Conservation (phyloP, 1,140 invertebrate species). For the Cepaea nemoralis region DNA sequence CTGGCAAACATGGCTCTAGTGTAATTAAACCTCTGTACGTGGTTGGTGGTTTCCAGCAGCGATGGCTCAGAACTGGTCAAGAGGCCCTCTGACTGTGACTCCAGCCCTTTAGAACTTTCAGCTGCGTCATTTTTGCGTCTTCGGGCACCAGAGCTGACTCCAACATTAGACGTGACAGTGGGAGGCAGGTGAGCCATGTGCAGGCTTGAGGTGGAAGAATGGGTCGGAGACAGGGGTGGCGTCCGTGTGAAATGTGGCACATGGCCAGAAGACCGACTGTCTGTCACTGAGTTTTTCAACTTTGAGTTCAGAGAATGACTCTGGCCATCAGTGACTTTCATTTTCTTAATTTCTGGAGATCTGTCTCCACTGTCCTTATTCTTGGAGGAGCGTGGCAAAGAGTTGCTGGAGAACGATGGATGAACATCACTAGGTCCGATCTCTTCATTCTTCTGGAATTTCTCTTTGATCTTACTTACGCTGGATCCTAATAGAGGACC, state of each 20-base stretch:
- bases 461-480: slow-evolving; percentile 60
- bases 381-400: not conserved
- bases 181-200: not conserved
- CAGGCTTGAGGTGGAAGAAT: not conserved
- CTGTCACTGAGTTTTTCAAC: not conserved
- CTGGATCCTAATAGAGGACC: slow-evolving; percentile 49
- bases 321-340: slow-evolving; percentile 10
- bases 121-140: not conserved
- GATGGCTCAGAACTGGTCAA: not conserved
- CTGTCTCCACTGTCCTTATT: not conserved
- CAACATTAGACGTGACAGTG: not conserved
- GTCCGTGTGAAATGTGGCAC: not conserved
- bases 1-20: slow-evolving; percentile 93
- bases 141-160: not conserved
- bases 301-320: not conserved
- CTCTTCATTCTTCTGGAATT: slow-evolving; percentile 49
- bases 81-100: not conserved
- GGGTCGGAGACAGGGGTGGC: slow-evolving; percentile 22
- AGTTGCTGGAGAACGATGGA: not conserved
- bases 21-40: slow-evolving; percentile 84
- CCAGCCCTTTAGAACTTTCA: not conserved
- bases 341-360: not conserved
- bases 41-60: slow-evolving; percentile 54
- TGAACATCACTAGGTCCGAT: slow-evolving; percentile 31
- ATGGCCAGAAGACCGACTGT: not conserved